phyloP scores from a whole-genome alignment of 92 coral and sea anemone genomes.

The Paragorgia papillata region DNA sequence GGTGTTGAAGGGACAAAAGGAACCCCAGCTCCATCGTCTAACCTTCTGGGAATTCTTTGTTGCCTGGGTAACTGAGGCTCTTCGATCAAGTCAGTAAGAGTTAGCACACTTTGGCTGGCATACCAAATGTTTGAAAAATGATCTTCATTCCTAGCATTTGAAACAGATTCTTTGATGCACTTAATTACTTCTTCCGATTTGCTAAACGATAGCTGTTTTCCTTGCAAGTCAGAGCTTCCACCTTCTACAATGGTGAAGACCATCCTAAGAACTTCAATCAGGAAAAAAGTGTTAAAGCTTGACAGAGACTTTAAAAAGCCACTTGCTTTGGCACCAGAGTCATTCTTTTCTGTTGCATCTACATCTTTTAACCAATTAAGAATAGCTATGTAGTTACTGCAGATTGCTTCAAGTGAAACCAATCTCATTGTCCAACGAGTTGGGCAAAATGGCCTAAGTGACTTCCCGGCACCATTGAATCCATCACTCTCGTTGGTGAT shows the following conservation, averaged over 20 bases:
- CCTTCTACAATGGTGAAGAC: constrained; percentile 38
- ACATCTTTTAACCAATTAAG: constrained; percentile 31
- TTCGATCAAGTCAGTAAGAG: constrained; percentile 16
- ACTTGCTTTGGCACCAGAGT: constrained; percentile 37
- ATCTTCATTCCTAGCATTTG: constrained; percentile 25
- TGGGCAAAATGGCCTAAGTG: constrained; percentile 25
- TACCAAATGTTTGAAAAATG: constrained; percentile 28
- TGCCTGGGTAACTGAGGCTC: constrained; percentile 24
- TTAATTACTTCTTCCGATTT: constrained; percentile 34
- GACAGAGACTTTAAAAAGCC: constrained; percentile 24
- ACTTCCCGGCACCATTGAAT: constrained; percentile 10
- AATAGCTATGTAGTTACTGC: constrained; percentile 10
- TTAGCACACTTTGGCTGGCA: constrained; percentile 25
- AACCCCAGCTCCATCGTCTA: constrained; percentile 22
- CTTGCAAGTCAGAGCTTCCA: constrained; percentile 45
- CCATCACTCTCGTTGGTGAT: constrained; percentile 20
- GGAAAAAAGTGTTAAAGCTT: constrained; percentile 26
- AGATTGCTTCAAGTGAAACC: constrained; percentile 35
- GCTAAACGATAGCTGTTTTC: constrained; percentile 36
- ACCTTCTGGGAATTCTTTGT: constrained; percentile 5
- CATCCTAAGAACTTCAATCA: constrained; percentile 35
- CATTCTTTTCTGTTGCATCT: constrained; percentile 42
- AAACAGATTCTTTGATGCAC: constrained; percentile 36
- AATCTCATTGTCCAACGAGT: constrained; percentile 38
- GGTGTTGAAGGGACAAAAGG: constrained; percentile 24